These are phyloP conservation scores for Telmatochromis sp. DNA, from an alignment of 2,113 vertebrate species.

Conservation along the genomic window DNA sequence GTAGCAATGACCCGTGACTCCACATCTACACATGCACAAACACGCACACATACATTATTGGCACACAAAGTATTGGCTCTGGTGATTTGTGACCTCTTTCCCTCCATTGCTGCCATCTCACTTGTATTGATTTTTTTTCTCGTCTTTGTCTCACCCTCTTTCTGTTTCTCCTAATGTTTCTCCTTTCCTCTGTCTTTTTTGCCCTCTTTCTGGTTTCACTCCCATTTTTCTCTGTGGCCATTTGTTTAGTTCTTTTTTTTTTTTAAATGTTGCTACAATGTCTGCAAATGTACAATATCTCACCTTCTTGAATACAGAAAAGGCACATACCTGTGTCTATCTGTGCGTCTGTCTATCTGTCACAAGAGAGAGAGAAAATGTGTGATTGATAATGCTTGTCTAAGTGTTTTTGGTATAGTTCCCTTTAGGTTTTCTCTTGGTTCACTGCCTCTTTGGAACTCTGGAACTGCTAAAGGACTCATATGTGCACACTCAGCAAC, in stretches of 20 bases:
- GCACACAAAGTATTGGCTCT: conserved; percentile 39
- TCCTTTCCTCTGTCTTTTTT: not conserved
- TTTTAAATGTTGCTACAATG: not conserved
- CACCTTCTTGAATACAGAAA: not conserved
- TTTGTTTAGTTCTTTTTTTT: not conserved
- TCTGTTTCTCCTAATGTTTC: conserved; percentile 33
- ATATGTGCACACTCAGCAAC: not conserved
- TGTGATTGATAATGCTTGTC: not conserved
- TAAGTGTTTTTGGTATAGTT: not conserved
- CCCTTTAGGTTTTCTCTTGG: conserved; percentile 4
- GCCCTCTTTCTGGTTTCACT: not conserved
- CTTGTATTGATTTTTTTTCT: conserved; percentile 59
- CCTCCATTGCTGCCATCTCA: conserved; percentile 61
- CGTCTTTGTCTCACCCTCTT: conserved; percentile 31
- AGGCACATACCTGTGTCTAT: conserved; percentile 2
- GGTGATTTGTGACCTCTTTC: conserved; percentile 64
- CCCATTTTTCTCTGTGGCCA: not conserved
- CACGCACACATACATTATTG: conserved; percentile 19
- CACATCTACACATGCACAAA: not conserved
- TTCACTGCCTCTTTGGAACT: not conserved
- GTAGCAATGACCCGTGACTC: conserved; percentile 46
- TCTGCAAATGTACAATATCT: not conserved
- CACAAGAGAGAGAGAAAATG: not conserved
- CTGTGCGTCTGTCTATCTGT: not conserved
- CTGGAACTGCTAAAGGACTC: not conserved